Evolutionary conservation across 1,140 invertebrate species (phyloP), one percentile per base, ranked within the genome.

Genomic region (Medauroidea extradentata): DNA sequence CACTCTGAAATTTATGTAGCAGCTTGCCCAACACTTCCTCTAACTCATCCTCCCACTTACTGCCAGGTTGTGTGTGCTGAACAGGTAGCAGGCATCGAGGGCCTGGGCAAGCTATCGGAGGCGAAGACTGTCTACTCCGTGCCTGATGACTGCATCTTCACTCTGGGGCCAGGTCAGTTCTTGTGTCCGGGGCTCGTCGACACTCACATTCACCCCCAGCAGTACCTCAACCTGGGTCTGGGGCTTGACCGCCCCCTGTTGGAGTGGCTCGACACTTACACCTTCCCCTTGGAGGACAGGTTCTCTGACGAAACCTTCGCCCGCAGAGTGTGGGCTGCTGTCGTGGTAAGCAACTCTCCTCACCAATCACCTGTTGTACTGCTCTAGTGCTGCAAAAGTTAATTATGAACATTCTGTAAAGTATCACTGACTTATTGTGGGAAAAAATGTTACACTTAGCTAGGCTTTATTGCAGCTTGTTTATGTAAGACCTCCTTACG

Each of bases 141-240:
- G 51, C 63, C 63, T 13, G 64, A 63, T 8, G 64, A 65, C 18
- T 69, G 67, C 50, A 67, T 71, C 19, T 72, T 62, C 23, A 51
- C 65, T 48, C 63, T 90, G 8, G 73, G 69, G 41, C 52, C 73
- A 9, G 74, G 77, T 53, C 83, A 94, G 75, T 88, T 94, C 71
- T 67, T 95, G 4, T 86, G 92, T 64, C 93, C 93, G 3, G 94
- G 94, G 3, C 86, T 96, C 59, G 80, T 94, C 3, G 94, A 96
- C 71, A 87, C 87, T 13, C 94, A 96, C 66, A 88, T 91, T 44
- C 94, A 96, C 79, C 90, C 91, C 0, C 86, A 90, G 2, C 94
- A 96, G 74, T 88, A 89, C 65, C 87, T 89, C 1, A 94, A 94
- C 73, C 74, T 85, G 60, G 93, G 93, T 7, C 67, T 92, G 11